Evolutionary conservation across 2,113 vertebrate genomes (phyloP).

Genomic region (Pteruthius melanotis): DNA sequence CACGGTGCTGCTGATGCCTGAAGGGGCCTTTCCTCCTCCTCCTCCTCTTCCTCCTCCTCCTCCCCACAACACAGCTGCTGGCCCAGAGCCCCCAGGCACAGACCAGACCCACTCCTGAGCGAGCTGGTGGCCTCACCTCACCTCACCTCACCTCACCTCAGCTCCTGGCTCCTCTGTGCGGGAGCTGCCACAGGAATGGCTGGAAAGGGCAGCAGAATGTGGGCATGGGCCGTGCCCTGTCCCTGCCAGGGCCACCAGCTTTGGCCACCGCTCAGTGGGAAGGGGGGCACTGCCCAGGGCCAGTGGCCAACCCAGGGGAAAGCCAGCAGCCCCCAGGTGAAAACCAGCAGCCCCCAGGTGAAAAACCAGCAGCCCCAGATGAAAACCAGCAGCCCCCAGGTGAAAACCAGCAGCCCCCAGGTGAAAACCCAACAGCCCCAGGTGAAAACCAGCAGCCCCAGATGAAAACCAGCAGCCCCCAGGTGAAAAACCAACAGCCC

Average conservation of each 20-base stretch:
- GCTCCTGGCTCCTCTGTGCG: too few species aligned
- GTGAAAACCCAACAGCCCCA: too few species aligned
- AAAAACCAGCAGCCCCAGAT: neutral
- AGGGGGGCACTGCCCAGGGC: neutral
- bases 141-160: too few species aligned
- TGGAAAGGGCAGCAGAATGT: rapidly evolving
- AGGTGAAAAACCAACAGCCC: too few species aligned
- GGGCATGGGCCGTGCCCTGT: rapidly evolving
- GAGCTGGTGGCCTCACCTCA: neutral
- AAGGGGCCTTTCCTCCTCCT: neutral
- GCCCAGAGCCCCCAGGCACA: neutral
- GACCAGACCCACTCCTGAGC: rapidly evolving
- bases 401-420: too few species aligned
- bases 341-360: neutral
- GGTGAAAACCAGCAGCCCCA: neutral
- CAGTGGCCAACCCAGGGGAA: too few species aligned
- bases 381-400: neutral
- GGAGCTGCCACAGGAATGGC: too few species aligned
- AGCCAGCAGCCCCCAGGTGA: too few species aligned
- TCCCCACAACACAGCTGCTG: neutral
- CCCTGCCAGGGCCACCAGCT: neutral
- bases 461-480: too few species aligned
- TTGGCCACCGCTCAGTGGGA: rapidly evolving
- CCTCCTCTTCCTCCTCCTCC: neutral
- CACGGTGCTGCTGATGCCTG: neutral